Evolutionary conservation across 2,797 vertebrate genomes (phyloP).

Genomic region (Poecilia picta): DNA sequence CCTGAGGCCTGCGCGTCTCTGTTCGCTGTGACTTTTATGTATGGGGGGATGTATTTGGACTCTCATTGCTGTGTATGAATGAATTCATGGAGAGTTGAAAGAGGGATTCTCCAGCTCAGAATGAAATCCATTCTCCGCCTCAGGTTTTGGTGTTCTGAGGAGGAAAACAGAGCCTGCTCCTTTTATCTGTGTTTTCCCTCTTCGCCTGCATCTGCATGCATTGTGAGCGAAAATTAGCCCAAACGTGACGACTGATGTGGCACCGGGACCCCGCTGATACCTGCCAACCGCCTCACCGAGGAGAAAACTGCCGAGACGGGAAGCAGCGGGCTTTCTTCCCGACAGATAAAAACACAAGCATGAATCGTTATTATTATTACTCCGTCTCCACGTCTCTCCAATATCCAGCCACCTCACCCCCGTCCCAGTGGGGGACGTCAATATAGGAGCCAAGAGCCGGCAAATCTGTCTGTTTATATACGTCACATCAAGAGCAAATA

Average conservation of each 20-base stretch:
- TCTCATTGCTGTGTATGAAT: slow-evolving; percentile 72
- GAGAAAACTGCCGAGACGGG: slow-evolving; percentile 50
- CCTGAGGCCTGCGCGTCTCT: slow-evolving; percentile 35
- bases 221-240: slow-evolving; percentile 72
- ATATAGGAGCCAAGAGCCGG: slow-evolving; percentile 64
- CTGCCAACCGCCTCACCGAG: slow-evolving; percentile 59
- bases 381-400: slow-evolving; percentile 49
- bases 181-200: slow-evolving; percentile 71
- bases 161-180: slow-evolving; percentile 45
- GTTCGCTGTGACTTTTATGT: slow-evolving; percentile 47
- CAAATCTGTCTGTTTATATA: slow-evolving; percentile 78
- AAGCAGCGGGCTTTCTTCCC: slow-evolving; percentile 64
- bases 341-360: slow-evolving; percentile 71
- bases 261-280: slow-evolving; percentile 62
- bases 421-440: slow-evolving; percentile 54
- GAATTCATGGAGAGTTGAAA: slow-evolving; percentile 64
- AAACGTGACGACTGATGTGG: slow-evolving; percentile 58
- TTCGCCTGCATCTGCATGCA: slow-evolving; percentile 62
- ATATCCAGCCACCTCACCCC: slow-evolving; percentile 47
- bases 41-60: slow-evolving; percentile 55
- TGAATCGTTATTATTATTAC: slow-evolving; percentile 72
- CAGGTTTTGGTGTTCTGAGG: slow-evolving; percentile 62
- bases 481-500: slow-evolving; percentile 80
- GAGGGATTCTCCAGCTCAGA: slow-evolving; percentile 53
- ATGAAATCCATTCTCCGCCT: slow-evolving; percentile 58